Evolutionary conservation across 2,888 invertebrate genomes (phyloP).

Genomic region (Dryobotodes eremita): DNA sequence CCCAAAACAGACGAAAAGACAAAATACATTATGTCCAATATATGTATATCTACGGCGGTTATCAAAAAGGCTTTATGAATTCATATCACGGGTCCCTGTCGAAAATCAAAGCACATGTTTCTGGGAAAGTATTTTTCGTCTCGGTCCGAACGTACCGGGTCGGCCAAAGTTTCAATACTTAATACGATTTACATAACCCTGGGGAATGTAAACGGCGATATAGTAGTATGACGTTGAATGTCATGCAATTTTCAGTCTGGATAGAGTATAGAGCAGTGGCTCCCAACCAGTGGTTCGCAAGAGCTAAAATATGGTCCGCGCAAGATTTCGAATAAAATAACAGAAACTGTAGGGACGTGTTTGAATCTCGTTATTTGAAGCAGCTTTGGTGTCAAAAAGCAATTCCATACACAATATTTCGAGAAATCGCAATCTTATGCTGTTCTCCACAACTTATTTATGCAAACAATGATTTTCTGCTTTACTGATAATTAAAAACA

Average conservation of each 20-base stretch:
- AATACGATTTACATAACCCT: constrained; percentile 54
- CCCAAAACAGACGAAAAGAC: constrained; percentile 24
- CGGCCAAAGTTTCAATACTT: constrained; percentile 41
- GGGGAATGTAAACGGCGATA: constrained; percentile 11
- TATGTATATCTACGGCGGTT: constrained; percentile 10
- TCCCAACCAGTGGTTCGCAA: no score
- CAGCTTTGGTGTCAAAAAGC: no score
- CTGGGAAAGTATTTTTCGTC: constrained; percentile 47
- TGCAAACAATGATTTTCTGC: no score
- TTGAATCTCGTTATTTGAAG: no score
- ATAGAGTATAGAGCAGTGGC: no score
- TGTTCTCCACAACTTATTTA: no score
- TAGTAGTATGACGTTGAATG: constrained; percentile 19
- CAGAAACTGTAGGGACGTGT: no score
- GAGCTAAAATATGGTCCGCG: no score
- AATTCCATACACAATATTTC: no score
- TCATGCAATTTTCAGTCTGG: constrained; percentile 6
- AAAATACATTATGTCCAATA: constrained; percentile 37
- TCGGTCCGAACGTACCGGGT: constrained; percentile 13
- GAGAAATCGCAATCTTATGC: no score
- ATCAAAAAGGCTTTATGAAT: constrained; percentile 52
- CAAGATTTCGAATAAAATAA: no score
- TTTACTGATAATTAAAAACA: no score
- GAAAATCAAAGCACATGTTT: constrained; percentile 58
- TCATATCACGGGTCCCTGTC: constrained; percentile 53